phyloP scores from a whole-genome alignment of 2,797 vertebrate species.

The Furcifer pardalis region DNA sequence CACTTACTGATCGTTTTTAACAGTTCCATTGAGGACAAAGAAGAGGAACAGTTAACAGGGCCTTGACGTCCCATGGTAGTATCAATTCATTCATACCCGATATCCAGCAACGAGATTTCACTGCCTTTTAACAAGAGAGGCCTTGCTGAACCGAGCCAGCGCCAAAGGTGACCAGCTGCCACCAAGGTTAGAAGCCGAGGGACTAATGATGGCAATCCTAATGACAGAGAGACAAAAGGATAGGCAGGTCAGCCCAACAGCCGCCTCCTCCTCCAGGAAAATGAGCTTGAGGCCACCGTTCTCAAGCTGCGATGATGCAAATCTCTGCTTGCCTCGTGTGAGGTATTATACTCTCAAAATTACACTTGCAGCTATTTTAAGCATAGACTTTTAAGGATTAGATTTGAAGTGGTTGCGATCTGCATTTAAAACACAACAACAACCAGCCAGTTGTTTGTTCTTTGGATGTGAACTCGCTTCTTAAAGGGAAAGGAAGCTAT shows the following conservation, averaged over 20 bases:
- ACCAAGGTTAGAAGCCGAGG: not conserved
- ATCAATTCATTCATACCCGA: constrained; percentile 56
- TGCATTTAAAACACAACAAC: too few relatives aligned
- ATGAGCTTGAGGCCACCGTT: not conserved
- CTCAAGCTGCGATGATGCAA: not conserved
- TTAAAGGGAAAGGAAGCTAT: too few relatives aligned
- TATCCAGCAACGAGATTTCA: constrained; percentile 53
- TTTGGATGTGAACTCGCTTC: too few relatives aligned
- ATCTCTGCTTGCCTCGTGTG: too few relatives aligned
- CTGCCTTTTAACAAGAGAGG: constrained; percentile 48
- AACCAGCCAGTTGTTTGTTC: too few relatives aligned
- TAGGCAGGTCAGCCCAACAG: not conserved
- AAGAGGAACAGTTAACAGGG: constrained; percentile 61
- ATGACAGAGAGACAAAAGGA: constrained; percentile 3
- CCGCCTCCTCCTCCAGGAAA: not conserved
- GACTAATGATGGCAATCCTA: constrained; percentile 5
- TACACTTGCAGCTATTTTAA: too few relatives aligned
- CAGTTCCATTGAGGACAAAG: constrained; percentile 43
- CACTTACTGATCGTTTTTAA: constrained; percentile 56
- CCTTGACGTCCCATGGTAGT: not conserved
- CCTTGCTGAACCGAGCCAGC: constrained; percentile 12
- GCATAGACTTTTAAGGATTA: too few relatives aligned
- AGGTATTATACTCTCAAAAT: too few relatives aligned
- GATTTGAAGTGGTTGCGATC: too few relatives aligned
- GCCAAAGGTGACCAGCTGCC: not conserved